Conservation (phyloP, 2,797 vertebrate species). For the Silurus aristotelis region DNA sequence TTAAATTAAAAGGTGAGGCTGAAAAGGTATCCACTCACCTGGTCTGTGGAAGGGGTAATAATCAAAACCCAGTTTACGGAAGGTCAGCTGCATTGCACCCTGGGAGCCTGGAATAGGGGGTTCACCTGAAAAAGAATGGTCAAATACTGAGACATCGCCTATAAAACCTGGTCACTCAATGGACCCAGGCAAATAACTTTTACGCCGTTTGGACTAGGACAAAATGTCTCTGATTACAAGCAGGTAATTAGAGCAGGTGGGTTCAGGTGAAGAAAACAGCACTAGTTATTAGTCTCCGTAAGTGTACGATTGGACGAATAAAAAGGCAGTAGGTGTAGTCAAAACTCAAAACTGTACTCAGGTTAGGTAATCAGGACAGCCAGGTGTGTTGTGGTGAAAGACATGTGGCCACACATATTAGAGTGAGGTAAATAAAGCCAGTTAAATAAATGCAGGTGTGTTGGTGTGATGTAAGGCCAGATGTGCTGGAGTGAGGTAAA, state of each 20-base stretch:
- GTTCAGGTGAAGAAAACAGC: background rate
- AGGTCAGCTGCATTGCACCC: slow-evolving; percentile 97
- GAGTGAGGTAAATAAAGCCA: too few relatives aligned
- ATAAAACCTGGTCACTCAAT: background rate
- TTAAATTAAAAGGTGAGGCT: too few relatives aligned
- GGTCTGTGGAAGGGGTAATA: slow-evolving; percentile 94
- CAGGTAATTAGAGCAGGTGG: background rate
- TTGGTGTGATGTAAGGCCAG: background rate
- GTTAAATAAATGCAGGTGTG: background rate
- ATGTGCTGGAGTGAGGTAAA: too few relatives aligned
- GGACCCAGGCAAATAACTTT: background rate
- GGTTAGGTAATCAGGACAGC: background rate
- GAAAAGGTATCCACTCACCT: slow-evolving; percentile 71
- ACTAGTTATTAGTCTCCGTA: background rate
- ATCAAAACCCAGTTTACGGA: slow-evolving; percentile 91
- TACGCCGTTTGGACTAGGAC: background rate
- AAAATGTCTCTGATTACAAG: background rate
- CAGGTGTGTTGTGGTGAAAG: background rate
- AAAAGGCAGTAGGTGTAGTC: background rate
- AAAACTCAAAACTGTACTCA: background rate
- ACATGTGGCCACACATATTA: background rate
- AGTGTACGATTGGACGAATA: background rate
- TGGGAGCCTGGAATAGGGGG: slow-evolving; percentile 81
- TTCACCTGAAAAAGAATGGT: slow-evolving; percentile 70
- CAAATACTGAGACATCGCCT: background rate